phyloP scores from a whole-genome alignment of 2,113 vertebrate species.

The Cisticola juncidis region DNA sequence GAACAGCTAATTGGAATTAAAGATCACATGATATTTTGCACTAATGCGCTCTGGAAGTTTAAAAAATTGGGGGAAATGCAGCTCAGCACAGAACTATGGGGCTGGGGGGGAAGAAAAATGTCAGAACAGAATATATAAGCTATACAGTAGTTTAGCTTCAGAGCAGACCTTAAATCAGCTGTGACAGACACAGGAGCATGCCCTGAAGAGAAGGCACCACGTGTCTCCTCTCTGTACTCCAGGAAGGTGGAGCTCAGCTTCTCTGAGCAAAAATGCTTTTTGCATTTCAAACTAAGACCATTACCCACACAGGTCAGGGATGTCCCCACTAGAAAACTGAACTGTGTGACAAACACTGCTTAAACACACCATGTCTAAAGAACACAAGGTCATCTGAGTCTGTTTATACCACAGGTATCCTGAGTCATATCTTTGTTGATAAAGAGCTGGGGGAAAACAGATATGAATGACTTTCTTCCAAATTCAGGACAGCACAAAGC shows the following conservation, averaged over 20 bases:
- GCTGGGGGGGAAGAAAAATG: accelerated
- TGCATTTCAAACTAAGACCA: background rate
- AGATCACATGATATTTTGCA: background rate
- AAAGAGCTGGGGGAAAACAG: background rate
- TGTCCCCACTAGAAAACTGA: background rate
- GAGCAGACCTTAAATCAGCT: background rate
- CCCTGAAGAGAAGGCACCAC: background rate
- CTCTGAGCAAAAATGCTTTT: background rate
- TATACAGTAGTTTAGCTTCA: background rate
- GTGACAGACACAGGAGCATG: background rate
- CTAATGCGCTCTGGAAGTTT: background rate
- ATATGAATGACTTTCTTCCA: background rate
- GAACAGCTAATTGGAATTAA: background rate
- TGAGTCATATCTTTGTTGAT: background rate
- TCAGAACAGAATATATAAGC: background rate
- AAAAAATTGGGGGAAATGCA: background rate
- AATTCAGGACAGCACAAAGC: background rate
- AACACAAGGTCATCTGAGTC: background rate
- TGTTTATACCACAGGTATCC: background rate
- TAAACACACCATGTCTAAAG: accelerated
- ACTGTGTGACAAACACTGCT: background rate
- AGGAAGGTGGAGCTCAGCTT: background rate
- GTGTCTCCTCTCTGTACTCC: background rate
- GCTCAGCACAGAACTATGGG: background rate
- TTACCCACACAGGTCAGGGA: background rate